A percentile compares a stretch with the other conserved stretches of the same genome.
Evolutionary conservation across 2,888 invertebrate genomes (phyloP).

Genomic region (Hedya salicella): DNA sequence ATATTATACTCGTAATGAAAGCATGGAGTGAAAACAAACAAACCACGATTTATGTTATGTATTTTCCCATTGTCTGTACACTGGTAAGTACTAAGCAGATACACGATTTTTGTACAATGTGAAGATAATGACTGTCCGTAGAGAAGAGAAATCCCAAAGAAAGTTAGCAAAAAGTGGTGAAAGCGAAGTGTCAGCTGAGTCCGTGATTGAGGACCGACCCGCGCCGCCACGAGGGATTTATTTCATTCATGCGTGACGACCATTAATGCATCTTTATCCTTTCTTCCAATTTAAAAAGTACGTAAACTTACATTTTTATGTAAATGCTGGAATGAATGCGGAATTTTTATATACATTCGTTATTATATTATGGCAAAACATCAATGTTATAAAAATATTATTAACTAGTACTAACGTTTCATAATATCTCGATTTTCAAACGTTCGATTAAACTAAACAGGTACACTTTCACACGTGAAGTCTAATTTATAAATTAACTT

Average conservation of each 20-base stretch:
- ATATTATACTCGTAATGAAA: no score
- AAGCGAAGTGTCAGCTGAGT: constrained; percentile 20
- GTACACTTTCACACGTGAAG: constrained; percentile 1
- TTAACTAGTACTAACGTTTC: neutral
- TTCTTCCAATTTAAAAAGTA: neutral
- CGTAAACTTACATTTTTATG: neutral
- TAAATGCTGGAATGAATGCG: neutral
- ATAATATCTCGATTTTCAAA: neutral
- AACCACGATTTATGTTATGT: no score
- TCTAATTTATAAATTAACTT: neutral
- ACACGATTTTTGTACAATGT: neutral
- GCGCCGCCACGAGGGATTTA: constrained; percentile 9
- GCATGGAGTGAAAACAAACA: no score
- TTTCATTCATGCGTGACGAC: constrained; percentile 35
- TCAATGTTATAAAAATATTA: constrained; percentile 27
- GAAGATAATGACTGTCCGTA: constrained; percentile 19
- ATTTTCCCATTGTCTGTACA: neutral
- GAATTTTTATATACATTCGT: constrained; percentile 11
- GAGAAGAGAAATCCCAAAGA: constrained; percentile 6
- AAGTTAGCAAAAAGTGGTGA: constrained; percentile 27
- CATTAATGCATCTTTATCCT: constrained; percentile 19
- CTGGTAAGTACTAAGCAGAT: neutral
- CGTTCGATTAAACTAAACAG: constrained; percentile 1
- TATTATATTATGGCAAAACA: neutral
- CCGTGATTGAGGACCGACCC: constrained; percentile 27